Evolutionary conservation across 2,113 vertebrate species (phyloP).

Genomic region (Pachycephala philippinensis): DNA sequence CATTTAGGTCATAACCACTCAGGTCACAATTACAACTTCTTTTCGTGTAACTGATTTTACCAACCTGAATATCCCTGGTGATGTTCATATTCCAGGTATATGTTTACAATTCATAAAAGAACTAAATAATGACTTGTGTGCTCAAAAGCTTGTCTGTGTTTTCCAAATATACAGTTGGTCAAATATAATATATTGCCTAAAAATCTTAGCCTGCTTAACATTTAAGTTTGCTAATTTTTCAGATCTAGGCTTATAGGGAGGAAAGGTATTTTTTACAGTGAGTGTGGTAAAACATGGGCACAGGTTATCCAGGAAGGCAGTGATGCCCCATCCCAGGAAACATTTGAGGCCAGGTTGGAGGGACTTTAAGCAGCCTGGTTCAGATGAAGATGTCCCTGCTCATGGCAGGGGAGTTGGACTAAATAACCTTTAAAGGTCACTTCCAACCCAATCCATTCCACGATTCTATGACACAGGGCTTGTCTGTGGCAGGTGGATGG

Average conservation of each 20-base stretch:
- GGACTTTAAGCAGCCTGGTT: not conserved
- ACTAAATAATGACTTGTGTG: not conserved
- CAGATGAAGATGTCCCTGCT: not conserved
- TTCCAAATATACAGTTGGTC: not conserved
- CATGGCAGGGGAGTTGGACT: not conserved
- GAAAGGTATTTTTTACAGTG: rapidly evolving
- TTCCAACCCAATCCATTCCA: not conserved
- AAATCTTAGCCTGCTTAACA: not conserved
- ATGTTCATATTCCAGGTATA: not conserved
- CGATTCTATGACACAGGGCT: not conserved
- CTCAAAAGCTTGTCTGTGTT: not conserved
- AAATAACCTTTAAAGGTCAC: not conserved
- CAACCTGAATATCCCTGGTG: not conserved
- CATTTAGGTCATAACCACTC: not conserved
- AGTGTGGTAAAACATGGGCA: not conserved
- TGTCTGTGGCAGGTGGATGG: not conserved
- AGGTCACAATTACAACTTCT: not conserved
- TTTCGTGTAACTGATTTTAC: not conserved
- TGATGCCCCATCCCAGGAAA: not conserved
- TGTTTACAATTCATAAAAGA: not conserved
- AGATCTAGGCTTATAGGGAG: not conserved
- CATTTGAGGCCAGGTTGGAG: not conserved
- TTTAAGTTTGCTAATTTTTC: not conserved
- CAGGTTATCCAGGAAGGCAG: not conserved
- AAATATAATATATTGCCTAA: not conserved